Percentiles rank a stretch among this genome's conserved stretches.
phyloP scores from a whole-genome alignment of 2,113 vertebrate species.

The Sylvia atricapilla region DNA sequence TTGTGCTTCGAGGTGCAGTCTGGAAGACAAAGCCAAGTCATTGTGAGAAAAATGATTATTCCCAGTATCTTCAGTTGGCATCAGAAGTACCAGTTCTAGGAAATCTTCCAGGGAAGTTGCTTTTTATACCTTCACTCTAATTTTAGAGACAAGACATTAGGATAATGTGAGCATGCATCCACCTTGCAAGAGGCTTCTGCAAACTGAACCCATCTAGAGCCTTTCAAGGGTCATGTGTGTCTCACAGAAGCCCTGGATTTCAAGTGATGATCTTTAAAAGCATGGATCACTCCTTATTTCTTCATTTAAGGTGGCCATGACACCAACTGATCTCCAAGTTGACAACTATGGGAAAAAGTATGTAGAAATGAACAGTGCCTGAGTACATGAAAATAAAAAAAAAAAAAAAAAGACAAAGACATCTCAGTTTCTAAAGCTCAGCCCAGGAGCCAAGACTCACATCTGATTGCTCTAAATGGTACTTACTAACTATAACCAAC shows the following conservation, averaged over 20 bases:
- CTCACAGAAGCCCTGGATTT: not conserved
- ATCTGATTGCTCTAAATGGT: not conserved
- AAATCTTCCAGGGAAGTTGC: not conserved
- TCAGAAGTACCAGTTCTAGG: slow-evolving; percentile 9
- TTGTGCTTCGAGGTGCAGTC: not conserved
- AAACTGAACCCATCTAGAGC: not conserved
- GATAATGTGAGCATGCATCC: not conserved
- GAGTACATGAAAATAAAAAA: not conserved
- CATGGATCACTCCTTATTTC: not conserved
- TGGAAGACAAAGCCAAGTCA: not conserved
- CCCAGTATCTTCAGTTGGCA: slow-evolving; percentile 12
- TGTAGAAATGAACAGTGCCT: not conserved
- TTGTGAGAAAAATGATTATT: not conserved
- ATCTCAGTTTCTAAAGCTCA: not conserved
- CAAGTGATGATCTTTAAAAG: not conserved
- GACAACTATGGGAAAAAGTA: not conserved
- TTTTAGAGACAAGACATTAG: not conserved
- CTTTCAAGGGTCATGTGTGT: not conserved
- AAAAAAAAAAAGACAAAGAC: not conserved
- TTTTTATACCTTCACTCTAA: slow-evolving; percentile 21
- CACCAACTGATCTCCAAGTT: not conserved
- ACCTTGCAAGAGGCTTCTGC: not conserved
- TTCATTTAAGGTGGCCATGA: not conserved
- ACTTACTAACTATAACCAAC: not conserved
- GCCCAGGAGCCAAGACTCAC: not conserved